A percentile compares a stretch with the other conserved stretches of the same genome.
These are phyloP conservation scores for Musca vetustissima DNA, from an alignment of 1,140 invertebrate genomes.

Conservation along the genomic window DNA sequence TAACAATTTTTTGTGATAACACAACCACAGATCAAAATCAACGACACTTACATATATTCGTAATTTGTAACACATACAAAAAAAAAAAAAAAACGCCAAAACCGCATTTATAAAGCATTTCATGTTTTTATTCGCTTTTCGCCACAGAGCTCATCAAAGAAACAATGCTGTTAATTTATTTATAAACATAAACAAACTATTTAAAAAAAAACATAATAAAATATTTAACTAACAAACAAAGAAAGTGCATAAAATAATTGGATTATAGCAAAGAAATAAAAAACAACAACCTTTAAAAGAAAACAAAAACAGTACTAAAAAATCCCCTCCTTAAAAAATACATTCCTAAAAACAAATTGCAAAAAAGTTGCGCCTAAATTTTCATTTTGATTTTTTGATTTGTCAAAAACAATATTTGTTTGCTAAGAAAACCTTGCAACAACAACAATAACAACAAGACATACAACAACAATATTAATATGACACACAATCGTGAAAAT, in stretches of 20 bases:
- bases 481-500: constrained; percentile 54
- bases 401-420: too few relatives aligned
- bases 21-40: too few relatives aligned
- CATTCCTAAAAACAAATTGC: too few relatives aligned
- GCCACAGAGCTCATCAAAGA: constrained; percentile 14
- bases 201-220: constrained; percentile 6
- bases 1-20: too few relatives aligned
- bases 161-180: constrained; percentile 24
- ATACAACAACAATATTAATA: constrained; percentile 28
- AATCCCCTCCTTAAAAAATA: too few relatives aligned
- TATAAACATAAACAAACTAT: constrained; percentile 1
- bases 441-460: constrained; percentile 13
- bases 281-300: background rate
- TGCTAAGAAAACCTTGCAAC: too few relatives aligned
- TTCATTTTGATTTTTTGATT: too few relatives aligned
- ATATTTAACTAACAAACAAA: background rate
- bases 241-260: background rate
- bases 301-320: constrained; percentile 9
- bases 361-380: too few relatives aligned
- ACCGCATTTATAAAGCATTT: too few relatives aligned
- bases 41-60: too few relatives aligned
- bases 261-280: background rate
- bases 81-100: too few relatives aligned
- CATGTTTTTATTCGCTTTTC: background rate
- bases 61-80: too few relatives aligned